These are phyloP conservation scores for Chrysaora quinquecirrha DNA, from an alignment of 30 jellyfish, hydroid and myxozoan genomes.

Conservation along the genomic window DNA sequence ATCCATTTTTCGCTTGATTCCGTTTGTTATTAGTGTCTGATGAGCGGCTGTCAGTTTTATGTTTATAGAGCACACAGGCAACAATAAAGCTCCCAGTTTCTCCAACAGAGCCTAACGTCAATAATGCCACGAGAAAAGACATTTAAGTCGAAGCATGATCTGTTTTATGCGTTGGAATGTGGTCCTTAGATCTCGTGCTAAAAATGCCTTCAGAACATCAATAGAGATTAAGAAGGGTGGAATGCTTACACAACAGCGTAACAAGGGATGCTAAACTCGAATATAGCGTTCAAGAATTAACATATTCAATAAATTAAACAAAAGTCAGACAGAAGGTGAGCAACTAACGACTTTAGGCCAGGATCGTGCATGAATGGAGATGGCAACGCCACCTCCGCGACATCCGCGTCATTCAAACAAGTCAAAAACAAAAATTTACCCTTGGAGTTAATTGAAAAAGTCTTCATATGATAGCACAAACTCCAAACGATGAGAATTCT, in stretches of 20 bases:
- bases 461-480: not conserved
- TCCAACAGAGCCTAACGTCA: constrained; percentile 16
- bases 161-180: constrained; percentile 33
- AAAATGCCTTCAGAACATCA: not conserved
- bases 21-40: not conserved
- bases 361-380: not conserved
- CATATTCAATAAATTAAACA: not conserved
- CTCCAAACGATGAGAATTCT: not conserved
- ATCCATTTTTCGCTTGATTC: not conserved
- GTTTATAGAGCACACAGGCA: not conserved
- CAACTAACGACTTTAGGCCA: not conserved
- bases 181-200: constrained; percentile 22
- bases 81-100: constrained; percentile 14
- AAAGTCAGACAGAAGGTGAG: not conserved
- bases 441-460: not conserved
- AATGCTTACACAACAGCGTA: not conserved
- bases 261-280: not conserved
- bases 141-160: not conserved
- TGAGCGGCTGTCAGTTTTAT: not conserved
- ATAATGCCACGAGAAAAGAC: constrained; percentile 11
- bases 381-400: not conserved
- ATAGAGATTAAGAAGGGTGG: constrained; percentile 1
- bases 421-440: not conserved
- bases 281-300: not conserved
- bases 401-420: not conserved